Base-by-base conservation (phyloP, 2,113 vertebrate genomes). In the Chauna torquata region DNA sequence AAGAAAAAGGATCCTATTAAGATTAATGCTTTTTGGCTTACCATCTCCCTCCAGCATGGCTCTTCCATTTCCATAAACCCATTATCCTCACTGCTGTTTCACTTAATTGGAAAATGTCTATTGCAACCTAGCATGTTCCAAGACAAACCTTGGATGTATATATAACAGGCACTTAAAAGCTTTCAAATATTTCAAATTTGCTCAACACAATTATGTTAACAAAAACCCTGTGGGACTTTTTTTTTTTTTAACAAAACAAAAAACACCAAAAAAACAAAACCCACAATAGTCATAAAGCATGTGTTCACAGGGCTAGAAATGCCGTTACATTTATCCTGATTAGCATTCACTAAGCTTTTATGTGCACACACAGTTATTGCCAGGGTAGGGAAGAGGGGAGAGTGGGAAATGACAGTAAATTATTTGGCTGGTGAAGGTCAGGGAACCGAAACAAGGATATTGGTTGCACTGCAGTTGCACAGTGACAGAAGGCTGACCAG, bases 51-150 rank as follows among this genome's bases (percentile, higher is more conserved):
- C 90, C 84, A 91, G 93, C 95, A 93, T 96, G 95, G 88, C 85
- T 92, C 96, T 95, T 89, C 94, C 40, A 90, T 97, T 97, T 98
- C 97, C 96, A 97, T 97, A 97, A 98, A 98, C 88, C 97, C 94
- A 95, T 96, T 88, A 93, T 95, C 96, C 90, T 92, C 85, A 54
- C 96, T 72, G 90, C 92, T 93, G 93, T 97, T 96, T 94, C 58
- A 50, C 94, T 96, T 97, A 92, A 98, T 89, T 95, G 95, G 96
- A 96, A 96, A 88, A 57, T 49, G 94, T 94, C 96, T 94, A 66
- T 82, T 94, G 84, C 86, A 75, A 94, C 81, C 52, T 79, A 86
- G 42, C 55, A 18, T 82, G 61, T 96, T 96, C 94, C 92, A 88
- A 94, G 70, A 50, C 90, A 92, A 92, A 91, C 91, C 92, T 34